Evolutionary conservation across 2,113 vertebrate species (phyloP), one percentile per base, ranked within the genome.

Genomic region (Mesocricetus auratus): DNA sequence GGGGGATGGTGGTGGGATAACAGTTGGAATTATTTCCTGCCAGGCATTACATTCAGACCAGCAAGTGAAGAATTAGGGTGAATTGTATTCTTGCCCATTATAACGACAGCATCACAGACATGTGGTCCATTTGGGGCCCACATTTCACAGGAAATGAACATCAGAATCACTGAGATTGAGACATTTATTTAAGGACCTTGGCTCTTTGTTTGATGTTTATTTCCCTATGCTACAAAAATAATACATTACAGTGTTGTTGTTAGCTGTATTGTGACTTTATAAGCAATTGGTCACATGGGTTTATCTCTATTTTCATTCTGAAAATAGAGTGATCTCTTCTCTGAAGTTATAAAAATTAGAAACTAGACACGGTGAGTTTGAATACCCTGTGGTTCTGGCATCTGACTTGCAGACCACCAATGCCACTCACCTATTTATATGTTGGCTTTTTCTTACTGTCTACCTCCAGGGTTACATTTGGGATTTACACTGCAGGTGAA

Each of bases 401-500:
- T 74, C 64, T 87, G 90, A 86, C 71, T 56, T 95, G 62, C 50
- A 45, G 36, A 93, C 81, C 79, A 13, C 19, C 45, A 71, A 89
- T 83, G 24, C 75, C 90, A 93, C 93, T 90, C 93, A 7, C 39
- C 86, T 98, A 97, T 96, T 98, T 98, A 86, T 81, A 58, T 89
- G 64, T 94, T 93, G 95, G 77, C 68, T 92, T 97, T 96, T 97
- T 95, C 53, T 97, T 68, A 2, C 0, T 86, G 68, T 60, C 17
- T 22, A 94, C 94, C 94, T 95, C 95, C 83, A 82, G 97, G 95
- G 96, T 98, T 97, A 85, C 79, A 94, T 93, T 95, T 78, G 96
- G 96, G 96, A 95, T 94, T 96, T 96, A 81, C 94, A 93, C 94
- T 0, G 1, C 94, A 98, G 98, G 89, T 97, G 96, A 95, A 96